Evolutionary conservation across 2,797 vertebrate species (phyloP).

Genomic region (Picus viridis): DNA sequence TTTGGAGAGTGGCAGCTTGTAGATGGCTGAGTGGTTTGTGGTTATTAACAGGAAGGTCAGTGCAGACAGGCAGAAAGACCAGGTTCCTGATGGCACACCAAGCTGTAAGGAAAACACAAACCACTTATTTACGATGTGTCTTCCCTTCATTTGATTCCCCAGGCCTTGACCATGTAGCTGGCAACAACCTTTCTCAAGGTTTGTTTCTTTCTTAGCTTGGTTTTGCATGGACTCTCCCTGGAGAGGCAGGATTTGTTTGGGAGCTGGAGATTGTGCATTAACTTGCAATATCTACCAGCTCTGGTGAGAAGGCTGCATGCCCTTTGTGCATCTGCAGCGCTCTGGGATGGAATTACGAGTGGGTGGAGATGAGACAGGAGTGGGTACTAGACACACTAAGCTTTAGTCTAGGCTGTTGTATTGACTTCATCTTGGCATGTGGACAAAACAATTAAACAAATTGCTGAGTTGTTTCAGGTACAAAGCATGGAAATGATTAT

Average conservation of each 20-base stretch:
- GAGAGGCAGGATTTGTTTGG: background rate
- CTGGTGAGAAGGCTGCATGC: background rate
- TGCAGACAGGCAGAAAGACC: slow-evolving; percentile 94
- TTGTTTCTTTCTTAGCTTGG: background rate
- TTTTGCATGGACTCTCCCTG: background rate
- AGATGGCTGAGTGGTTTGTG: slow-evolving; percentile 83
- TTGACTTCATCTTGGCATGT: background rate
- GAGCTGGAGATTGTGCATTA: background rate
- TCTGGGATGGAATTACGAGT: background rate
- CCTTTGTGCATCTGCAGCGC: background rate
- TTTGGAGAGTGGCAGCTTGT: slow-evolving; percentile 89
- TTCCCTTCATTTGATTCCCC: background rate
- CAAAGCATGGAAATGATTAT: background rate
- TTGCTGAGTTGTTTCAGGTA: background rate
- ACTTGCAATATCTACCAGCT: background rate
- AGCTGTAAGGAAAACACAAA: slow-evolving; percentile 79
- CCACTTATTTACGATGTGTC: rapidly evolving
- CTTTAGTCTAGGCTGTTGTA: background rate
- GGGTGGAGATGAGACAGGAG: background rate
- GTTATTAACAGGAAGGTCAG: slow-evolving; percentile 91
- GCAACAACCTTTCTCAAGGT: background rate
- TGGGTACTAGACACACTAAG: background rate
- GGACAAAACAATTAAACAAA: background rate
- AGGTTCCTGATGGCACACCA: slow-evolving; percentile 91
- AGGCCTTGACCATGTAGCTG: background rate